Evolutionary conservation across 2,113 vertebrate genomes (phyloP), one percentile per base, ranked within the genome.

Genomic region (Morone saxatilis): DNA sequence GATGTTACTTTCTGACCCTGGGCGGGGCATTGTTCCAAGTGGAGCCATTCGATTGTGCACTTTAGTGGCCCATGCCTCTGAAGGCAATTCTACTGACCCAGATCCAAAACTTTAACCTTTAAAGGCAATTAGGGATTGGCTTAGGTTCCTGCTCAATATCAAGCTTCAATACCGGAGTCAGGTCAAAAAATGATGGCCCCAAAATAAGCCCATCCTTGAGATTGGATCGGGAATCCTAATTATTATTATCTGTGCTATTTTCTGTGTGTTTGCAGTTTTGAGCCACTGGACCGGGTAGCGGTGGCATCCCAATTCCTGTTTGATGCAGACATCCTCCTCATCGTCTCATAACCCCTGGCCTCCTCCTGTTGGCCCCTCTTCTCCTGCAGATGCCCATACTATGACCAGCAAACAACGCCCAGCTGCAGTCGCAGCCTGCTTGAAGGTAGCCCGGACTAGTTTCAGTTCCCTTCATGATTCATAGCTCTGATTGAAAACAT

Each of bases 311-410:
- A n/a, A 0, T 99, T 99, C 92, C 94, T 99, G 81, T n/a, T 76
- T 99, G 91, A 97, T 99, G 97, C 96, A 0, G 98, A 99, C 79
- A 91, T 99, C 51, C 57, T 97, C n/a, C 22, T 99, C 98, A 8
- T 95, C 96, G 0, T 99, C 98, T 1, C n/a, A n/a, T n/a, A n/a
- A n/a, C n/a, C 98, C 98, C 0, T 99, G 98, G 98, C 96, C 98
- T 13, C n/a, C 95, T 99, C 11, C 95, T 96, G 38, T 90, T 99
- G 69, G 88, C 95, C 7, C 94, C 45, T 98, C 97, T 62, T 95
- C 97, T 71, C n/a, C 93, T 99, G 5, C 96, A 97, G 81, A 95
- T 98, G 51, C 94, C 96, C n/a, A n/a, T 7, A 95, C 96, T 2
- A 95, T 98, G 96, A 93, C 71, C 1, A 88, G 96, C 3, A 95